Base-by-base conservation (phyloP, 2,888 invertebrate species). In the Clanis bilineata region DNA sequence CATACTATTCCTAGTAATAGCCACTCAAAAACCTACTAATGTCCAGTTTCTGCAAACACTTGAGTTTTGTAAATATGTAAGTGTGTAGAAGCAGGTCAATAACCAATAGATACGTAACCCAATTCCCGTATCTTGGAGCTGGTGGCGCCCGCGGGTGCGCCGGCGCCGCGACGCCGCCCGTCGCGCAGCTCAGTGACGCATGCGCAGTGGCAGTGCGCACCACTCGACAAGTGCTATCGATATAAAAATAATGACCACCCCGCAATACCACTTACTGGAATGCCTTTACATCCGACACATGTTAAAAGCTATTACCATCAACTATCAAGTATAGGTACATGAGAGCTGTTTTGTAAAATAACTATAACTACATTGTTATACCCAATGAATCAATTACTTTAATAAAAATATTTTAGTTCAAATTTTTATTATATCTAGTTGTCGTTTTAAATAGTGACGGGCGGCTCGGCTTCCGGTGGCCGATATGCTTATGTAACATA, bases 71-170 rank as follows among this genome's bases (percentile, higher is more conserved):
- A 28, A 32, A 5, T 32, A 32, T 21, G 45, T 32, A 32, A 32
- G 45, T 45, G 45, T n/a, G 6, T 23, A 3, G 51, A 32, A 32
- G 51, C 51, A 51, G 51, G 51, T 32, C 32, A 51, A 51, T 32
- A 51, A 51, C 51, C 51, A 51, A 32, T 51, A 51, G 32, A 51
- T 51, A 28, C 51, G 51, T 51, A 51, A 51, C 51, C 51, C 51
- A 51, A 51, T 32, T 51, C 51, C 44, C 28, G 28, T 51, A 51
- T 51, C 32, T 51, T 51, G 51, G 51, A 32, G 32, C 7, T 18
- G 51, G 28, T 28, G 51, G 51, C 28, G 51, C 45, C 28, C 32
- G 41, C 38, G 38, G 12, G 38, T 23, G 47, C 51, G 51, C 51
- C 51, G 47, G 28, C 47, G 47, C 47, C 47, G 15, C 28, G 15